Conservation (phyloP, 2,113 vertebrate species). For the Phocoena sinus region DNA sequence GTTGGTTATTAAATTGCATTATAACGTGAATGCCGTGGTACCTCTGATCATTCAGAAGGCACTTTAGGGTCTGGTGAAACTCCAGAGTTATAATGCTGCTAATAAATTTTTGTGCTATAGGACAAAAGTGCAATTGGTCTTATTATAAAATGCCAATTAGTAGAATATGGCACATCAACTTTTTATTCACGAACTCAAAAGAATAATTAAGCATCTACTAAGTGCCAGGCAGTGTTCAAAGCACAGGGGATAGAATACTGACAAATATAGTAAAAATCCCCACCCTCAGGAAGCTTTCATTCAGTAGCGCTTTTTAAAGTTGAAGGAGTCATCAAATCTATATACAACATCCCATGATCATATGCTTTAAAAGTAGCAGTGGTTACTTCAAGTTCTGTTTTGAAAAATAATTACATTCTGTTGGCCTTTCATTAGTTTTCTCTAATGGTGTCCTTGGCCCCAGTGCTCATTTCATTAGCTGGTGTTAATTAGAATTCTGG, state of each 20-base stretch:
- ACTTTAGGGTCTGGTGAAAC: neutral
- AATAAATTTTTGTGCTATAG: neutral
- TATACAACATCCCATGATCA: neutral
- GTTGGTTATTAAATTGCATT: neutral
- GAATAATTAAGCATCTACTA: neutral
- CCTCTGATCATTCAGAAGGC: neutral
- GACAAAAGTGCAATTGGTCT: neutral
- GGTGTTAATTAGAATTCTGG: constrained; percentile 68
- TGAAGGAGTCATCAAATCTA: neutral
- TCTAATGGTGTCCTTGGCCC: constrained; percentile 41
- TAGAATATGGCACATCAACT: neutral
- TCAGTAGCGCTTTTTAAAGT: neutral
- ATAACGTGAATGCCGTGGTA: neutral
- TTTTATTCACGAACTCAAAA: neutral
- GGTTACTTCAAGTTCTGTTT: neutral
- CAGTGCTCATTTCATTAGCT: constrained; percentile 50
- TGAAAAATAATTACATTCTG: constrained; percentile 53
- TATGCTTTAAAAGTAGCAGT: neutral
- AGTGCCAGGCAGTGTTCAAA: neutral
- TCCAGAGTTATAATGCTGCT: neutral
- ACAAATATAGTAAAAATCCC: neutral
- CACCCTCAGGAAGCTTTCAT: neutral
- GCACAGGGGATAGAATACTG: too few species aligned
- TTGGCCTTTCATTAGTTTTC: constrained; percentile 58
- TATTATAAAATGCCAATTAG: neutral